Evolutionary conservation across 2,113 vertebrate genomes (phyloP), one percentile per base, ranked within the genome.

Genomic region (Bubalus kerabau): DNA sequence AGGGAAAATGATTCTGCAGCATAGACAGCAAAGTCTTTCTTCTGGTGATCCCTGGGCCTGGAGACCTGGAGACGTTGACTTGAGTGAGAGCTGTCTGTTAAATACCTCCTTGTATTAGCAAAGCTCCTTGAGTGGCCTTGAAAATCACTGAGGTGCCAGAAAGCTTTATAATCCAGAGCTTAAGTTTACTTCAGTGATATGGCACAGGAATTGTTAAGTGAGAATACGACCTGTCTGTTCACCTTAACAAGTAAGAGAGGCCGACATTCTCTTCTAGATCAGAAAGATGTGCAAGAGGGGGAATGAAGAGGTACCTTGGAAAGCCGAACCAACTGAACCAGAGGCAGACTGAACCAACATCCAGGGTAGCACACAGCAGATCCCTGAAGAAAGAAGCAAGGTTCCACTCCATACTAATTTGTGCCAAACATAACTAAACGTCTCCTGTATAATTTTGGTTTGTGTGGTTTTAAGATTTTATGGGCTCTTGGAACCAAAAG

Each of bases 121-220:
- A 93, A 89, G 91, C 83, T 98, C 95, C 91, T 84, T 85, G 95
- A 98, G 81, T 91, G 93, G 94, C 64, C 92, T 95, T 95, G 94
- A 92, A 93, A 82, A 84, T 78, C 87, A 92, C 92, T 40, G 80
- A 89, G 3, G 78, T 57, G 56, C 67, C 76, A 93, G 94, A 78
- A 85, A 60, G 81, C 90, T 95, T 95, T 88, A n/a, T 84, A 74
- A 88, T 89, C 76, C 94, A 86, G 83, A 92, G 94, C 84, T 98
- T 50, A 94, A 54, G 54, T 94, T 71, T 62, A 30, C 85, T 76
- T 78, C 81, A 71, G 90, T 67, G 92, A 88, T 67, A 62, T 21
- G 87, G 82, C 8, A 0, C 76, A 67, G 36, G 76, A 21, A 56
- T 50, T 59, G 89, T 76, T 80, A 91, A 96, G 91, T 88, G 88